These are phyloP conservation scores for Flabesymbios commensalis DNA, from an alignment of 2,888 invertebrate species.

Conservation along the genomic window DNA sequence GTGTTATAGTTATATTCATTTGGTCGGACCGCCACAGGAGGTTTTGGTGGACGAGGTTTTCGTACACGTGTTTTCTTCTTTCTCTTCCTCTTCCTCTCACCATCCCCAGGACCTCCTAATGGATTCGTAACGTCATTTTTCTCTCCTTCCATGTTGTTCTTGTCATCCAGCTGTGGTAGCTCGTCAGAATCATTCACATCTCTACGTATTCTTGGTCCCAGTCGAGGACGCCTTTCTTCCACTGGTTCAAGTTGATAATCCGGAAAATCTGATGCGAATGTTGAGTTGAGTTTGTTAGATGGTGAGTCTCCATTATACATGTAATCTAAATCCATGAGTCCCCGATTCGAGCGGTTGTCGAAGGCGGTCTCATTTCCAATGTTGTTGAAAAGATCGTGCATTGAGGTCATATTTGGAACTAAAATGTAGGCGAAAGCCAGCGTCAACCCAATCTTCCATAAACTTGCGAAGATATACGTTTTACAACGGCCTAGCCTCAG, in stretches of 20 bases:
- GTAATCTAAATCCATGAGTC: neutral
- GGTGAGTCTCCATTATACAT: neutral
- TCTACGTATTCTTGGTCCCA: too few species aligned
- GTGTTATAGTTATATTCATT: neutral
- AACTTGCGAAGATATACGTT: slow-evolving; percentile 37
- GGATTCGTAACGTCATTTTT: too few species aligned
- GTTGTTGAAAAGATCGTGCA: slow-evolving; percentile 28
- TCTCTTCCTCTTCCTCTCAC: neutral
- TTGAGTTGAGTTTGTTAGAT: too few species aligned
- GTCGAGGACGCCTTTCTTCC: too few species aligned
- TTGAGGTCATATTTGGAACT: slow-evolving; percentile 35
- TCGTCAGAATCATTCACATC: too few species aligned
- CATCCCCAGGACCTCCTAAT: too few species aligned
- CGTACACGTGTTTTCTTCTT: neutral
- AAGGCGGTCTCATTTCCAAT: slow-evolving; percentile 32
- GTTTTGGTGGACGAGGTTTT: neutral
- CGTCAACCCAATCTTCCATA: slow-evolving; percentile 35
- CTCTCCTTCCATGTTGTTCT: too few species aligned
- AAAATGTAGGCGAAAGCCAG: slow-evolving; percentile 34
- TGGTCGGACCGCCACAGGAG: neutral
- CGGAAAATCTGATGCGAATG: too few species aligned
- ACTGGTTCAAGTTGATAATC: too few species aligned
- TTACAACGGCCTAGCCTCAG: slow-evolving; percentile 30
- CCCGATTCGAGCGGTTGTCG: slow-evolving; percentile 12
- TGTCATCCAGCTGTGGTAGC: too few species aligned